Evolutionary conservation across 2,888 invertebrate genomes (phyloP).

Genomic region (Nemapogon koenigi): DNA sequence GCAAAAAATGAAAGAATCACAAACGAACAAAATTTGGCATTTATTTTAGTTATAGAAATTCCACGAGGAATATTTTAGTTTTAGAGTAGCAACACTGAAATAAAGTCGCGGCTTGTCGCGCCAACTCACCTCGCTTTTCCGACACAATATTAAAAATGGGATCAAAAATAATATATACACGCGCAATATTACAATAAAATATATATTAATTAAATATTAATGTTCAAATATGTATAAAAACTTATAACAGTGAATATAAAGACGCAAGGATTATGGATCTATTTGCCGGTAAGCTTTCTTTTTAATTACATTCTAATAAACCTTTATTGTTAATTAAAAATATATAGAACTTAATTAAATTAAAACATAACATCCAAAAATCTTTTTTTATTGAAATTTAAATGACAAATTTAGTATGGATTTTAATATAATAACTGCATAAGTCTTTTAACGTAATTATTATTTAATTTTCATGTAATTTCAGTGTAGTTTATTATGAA

Average conservation of each 20-base stretch:
- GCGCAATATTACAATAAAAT: constrained; percentile 32
- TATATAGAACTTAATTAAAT: neutral
- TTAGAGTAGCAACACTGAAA: constrained; percentile 27
- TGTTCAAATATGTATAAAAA: constrained; percentile 18
- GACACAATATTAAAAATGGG: constrained; percentile 20
- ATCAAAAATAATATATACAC: constrained; percentile 19
- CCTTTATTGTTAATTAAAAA: neutral
- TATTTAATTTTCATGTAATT: neutral
- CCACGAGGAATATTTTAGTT: neutral
- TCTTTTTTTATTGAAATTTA: neutral
- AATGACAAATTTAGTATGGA: neutral
- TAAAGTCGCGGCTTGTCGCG: constrained; percentile 27
- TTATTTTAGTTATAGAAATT: too few relatives aligned
- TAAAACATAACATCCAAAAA: neutral
- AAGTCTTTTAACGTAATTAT: too few relatives aligned
- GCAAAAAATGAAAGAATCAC: too few relatives aligned
- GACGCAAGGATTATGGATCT: constrained; percentile 31
- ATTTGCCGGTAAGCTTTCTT: constrained; percentile 2
- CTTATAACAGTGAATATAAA: constrained; percentile 26
- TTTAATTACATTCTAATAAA: neutral
- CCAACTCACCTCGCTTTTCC: too few relatives aligned
- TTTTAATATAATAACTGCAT: too few relatives aligned
- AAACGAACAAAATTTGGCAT: too few relatives aligned
- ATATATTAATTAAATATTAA: too few relatives aligned
- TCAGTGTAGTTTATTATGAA: too few relatives aligned